Evolutionary conservation across 2,113 vertebrate genomes (phyloP), one percentile per base, ranked within the genome.

Genomic region (Pongo abelii): DNA sequence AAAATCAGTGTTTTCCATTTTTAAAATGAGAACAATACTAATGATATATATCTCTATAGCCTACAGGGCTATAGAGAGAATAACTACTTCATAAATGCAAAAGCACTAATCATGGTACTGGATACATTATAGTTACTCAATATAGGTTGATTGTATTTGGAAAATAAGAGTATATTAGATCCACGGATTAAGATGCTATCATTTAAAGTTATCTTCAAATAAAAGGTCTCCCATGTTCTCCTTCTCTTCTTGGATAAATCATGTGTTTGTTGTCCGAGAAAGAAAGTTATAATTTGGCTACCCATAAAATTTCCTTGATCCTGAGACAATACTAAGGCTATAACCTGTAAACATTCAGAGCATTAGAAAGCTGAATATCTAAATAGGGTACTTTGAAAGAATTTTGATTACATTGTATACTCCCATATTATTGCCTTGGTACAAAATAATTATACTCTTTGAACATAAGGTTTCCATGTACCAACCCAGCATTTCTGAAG

Each of bases 381-480:
- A 96, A 97, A 91, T 86, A 70, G 74, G n/a, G 72, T 93, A 48
- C 96, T 97, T 88, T 92, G 84, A 94, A 97, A 88, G 67, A 97
- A 85, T 96, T 96, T 84, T 97, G 89, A 96, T 98, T 94, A 59
- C 92, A n/a, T 86, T 85, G 59, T 96, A 78, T 78, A 91, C 75
- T 67, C 46, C 84, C 69, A 48, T 84, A 94, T 94, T 77, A 87
- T 59, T 97, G 94, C 84, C 69, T 96, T 11, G 84, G 84, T 80
- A 92, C 80, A 97, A 97, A 98, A 97, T 97, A 97, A 96, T 94
- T 96, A 93, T 27, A 85, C 27, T 90, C 22, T 93, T 92, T n/a
- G 78, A 87, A 59, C 40, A 59, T 50, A 89, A 17, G 57, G 64
- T 95, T 97, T 95, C 67, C 35, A 5, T 35, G 30, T 13, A 55